Evolutionary conservation across 2,888 invertebrate genomes (phyloP), one percentile per base, ranked within the genome.

Genomic region (Gisinianus flammeolus): DNA sequence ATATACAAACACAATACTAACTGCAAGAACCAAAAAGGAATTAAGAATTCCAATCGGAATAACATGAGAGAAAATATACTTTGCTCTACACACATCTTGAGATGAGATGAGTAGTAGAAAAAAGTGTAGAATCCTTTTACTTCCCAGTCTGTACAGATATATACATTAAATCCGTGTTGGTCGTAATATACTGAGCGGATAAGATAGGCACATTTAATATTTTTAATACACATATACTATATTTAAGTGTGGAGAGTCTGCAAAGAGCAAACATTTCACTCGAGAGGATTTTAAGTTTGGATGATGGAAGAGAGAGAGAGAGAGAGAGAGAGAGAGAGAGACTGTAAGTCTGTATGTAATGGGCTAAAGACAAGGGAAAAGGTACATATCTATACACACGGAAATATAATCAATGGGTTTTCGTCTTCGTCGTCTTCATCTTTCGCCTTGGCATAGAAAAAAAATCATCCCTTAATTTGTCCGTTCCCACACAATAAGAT

Each of bases 261-360:
- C 68, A 68, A 68, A 35, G 44, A 68, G 35, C 68, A 68, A 68
- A 35, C 68, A 68, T 68, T 68, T 24, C 68, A 68, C 68, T 68
- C 33, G 24, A 68, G 68, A 33, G 68, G 44, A 35, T 68, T 68
- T 68, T 68, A 44, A 68, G 22, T 44, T 24, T 68, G 10, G 22
- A 24, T 22, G 5, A 24, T n/a, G 16, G 2, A 26, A 67, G 4
- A 31, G 30, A 66, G 30, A n/a, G 24, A 19, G 10, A 22, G 2
- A 62, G 6, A 22, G 62, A 12, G 62, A n/a, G n/a, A n/a, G n/a
- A n/a, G n/a, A n/a, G n/a, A n/a, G n/a, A n/a, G n/a, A 64, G 2
- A 1, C 26, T 64, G 24, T 8, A 12, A 24, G 24, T 62, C 2
- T 8, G 24, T 62, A 24, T 22, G 2, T 35, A 35, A 35, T 35